These are phyloP conservation scores for Drosophila rhopaloa DNA, from an alignment of 1,140 invertebrate genomes.

Conservation along the genomic window DNA sequence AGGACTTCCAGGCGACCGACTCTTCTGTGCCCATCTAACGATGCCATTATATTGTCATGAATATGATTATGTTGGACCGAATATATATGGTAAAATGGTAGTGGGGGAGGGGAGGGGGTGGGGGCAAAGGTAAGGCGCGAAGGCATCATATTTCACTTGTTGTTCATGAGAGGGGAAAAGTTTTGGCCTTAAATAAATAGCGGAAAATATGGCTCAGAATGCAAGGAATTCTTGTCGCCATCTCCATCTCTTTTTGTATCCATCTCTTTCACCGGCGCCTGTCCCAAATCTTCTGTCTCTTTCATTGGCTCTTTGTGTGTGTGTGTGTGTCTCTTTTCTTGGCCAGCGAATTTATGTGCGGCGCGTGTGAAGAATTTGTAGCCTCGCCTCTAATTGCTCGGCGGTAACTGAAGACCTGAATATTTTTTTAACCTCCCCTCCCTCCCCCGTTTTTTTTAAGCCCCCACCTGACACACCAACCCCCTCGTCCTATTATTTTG, in stretches of 20 bases:
- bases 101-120: neutral
- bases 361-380: slow-evolving; percentile 44
- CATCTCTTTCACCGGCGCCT: neutral
- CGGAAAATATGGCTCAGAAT: slow-evolving; percentile 39
- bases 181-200: slow-evolving; percentile 51
- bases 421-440: slow-evolving; percentile 6
- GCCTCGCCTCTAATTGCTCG: slow-evolving; percentile 46
- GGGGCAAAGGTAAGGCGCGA: slow-evolving; percentile 23
- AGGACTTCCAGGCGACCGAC: slow-evolving; percentile 43
- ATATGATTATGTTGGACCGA: slow-evolving; percentile 60
- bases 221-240: slow-evolving; percentile 24
- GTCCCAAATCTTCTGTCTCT: neutral
- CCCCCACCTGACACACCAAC: neutral
- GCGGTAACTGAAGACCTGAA: slow-evolving; percentile 33
- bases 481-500: neutral
- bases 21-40: slow-evolving; percentile 57
- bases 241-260: neutral
- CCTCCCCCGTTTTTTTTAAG: neutral
- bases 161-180: slow-evolving; percentile 10
- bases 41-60: slow-evolving; percentile 78
- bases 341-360: slow-evolving; percentile 38
- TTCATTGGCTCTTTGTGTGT: too few relatives aligned
- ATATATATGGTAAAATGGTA: neutral
- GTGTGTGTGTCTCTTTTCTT: slow-evolving; percentile 6
- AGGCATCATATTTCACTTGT: slow-evolving; percentile 37